Conservation (phyloP, 2,888 invertebrate genomes). For the Drosophila infuscata region DNA sequence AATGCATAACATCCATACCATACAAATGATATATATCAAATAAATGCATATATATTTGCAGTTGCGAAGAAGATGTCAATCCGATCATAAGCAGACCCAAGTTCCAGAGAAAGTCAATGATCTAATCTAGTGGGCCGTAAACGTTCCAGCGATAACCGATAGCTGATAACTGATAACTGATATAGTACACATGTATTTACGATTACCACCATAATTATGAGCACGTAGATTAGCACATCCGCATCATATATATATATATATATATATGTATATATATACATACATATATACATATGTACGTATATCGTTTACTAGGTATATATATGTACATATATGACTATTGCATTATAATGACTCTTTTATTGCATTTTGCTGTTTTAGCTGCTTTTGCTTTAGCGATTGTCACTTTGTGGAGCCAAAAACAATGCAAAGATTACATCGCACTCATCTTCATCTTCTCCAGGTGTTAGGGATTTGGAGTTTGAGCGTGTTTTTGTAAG, state of each 20-base stretch:
- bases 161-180: not conserved
- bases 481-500: not conserved
- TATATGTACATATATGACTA: conserved; percentile 1
- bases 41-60: not conserved
- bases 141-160: conserved; percentile 52
- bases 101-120: not conserved
- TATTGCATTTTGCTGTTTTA: conserved; percentile 29
- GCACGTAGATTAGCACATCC: conserved; percentile 18
- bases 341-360: conserved; percentile 18
- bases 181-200: conserved; percentile 32
- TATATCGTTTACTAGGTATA: not conserved
- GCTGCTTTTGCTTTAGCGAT: conserved; percentile 11
- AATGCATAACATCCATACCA: not conserved
- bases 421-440: not conserved
- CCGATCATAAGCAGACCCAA: not conserved
- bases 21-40: not conserved
- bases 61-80: not conserved
- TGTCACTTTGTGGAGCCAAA: not conserved
- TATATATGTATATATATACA: not conserved
- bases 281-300: too few relatives aligned
- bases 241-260: not conserved
- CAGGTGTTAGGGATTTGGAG: not conserved
- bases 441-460: not conserved
- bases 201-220: conserved; percentile 30
- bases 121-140: conserved; percentile 46